Evolutionary conservation across 2,113 vertebrate genomes (phyloP).

Genomic region (Peucedramus taeniatus): DNA sequence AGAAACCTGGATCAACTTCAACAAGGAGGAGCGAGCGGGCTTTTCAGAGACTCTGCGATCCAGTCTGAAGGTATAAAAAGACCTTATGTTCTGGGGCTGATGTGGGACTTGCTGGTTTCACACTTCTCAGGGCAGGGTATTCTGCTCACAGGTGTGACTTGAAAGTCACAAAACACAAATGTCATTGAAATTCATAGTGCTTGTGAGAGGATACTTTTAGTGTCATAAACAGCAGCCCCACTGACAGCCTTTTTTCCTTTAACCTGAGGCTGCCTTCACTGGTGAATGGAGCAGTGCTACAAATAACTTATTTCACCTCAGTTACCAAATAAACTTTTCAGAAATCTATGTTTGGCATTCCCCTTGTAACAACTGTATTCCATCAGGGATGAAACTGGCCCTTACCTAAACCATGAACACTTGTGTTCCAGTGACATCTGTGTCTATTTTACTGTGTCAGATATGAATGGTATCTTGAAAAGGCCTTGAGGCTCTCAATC

Average conservation of each 20-base stretch:
- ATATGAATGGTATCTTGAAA: neutral
- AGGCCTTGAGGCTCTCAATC: neutral
- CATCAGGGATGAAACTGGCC: neutral
- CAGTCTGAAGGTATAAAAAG: slow-evolving; percentile 86
- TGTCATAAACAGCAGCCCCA: neutral
- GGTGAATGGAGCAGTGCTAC: neutral
- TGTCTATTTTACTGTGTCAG: neutral
- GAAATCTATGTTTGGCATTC: neutral
- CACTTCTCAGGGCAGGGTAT: neutral
- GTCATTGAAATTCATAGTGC: neutral
- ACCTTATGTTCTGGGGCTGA: neutral
- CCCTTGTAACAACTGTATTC: neutral
- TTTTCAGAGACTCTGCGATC: slow-evolving; percentile 86
- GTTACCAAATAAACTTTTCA: neutral
- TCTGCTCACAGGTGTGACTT: neutral
- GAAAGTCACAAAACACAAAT: neutral
- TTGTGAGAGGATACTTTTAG: neutral
- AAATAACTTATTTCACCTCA: neutral
- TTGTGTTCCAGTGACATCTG: neutral
- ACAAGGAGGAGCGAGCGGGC: slow-evolving; percentile 92
- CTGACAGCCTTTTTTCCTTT: neutral
- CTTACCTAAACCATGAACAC: neutral
- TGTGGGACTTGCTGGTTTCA: neutral
- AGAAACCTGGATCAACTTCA: slow-evolving; percentile 93
- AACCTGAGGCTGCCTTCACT: neutral